Conservation (phyloP, 2,113 vertebrate genomes). For the Zosterops japonicus region DNA sequence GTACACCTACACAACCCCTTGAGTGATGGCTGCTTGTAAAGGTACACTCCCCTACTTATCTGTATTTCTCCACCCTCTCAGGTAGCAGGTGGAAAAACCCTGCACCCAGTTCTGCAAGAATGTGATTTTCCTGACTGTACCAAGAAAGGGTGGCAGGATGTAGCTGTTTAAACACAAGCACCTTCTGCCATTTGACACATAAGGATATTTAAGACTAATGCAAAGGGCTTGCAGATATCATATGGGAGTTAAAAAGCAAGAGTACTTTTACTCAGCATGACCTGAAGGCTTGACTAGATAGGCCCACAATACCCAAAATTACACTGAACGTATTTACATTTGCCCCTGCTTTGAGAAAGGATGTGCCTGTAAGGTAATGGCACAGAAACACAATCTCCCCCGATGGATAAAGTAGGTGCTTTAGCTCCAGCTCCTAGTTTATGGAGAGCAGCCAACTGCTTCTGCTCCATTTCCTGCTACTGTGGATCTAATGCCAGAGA, state of each 20-base stretch:
- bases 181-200: neutral
- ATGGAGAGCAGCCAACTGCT: neutral
- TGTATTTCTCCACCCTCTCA: neutral
- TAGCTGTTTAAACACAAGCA: neutral
- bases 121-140: neutral
- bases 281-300: neutral
- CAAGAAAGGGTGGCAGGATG: neutral
- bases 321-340: neutral
- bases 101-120: neutral
- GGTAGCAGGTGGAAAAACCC: neutral
- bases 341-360: neutral
- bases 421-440: neutral
- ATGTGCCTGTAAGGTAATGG: neutral
- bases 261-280: neutral
- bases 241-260: rapidly evolving
- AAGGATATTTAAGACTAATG: neutral
- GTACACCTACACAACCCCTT: neutral
- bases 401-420: neutral
- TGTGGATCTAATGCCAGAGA: neutral
- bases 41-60: rapidly evolving
- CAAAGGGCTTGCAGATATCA: neutral
- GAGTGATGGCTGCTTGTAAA: neutral
- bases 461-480: neutral
- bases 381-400: rapidly evolving
- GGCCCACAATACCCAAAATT: neutral